Percentiles rank a stretch among this genome's conserved stretches.
phyloP scores from a whole-genome alignment of 2,113 vertebrate species.

The Syngnathus typhle region DNA sequence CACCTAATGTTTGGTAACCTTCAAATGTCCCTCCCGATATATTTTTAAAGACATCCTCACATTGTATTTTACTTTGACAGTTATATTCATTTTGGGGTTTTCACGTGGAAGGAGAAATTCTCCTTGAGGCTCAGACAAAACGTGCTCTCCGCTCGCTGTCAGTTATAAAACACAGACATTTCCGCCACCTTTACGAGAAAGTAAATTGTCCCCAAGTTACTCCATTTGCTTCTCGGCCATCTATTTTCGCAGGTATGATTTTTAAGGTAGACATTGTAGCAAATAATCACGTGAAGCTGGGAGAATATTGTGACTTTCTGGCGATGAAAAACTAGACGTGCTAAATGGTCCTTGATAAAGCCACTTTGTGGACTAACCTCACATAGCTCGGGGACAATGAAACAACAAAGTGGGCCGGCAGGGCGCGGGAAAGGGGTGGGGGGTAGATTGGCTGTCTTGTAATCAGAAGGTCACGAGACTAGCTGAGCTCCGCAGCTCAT shows the following conservation, averaged over 20 bases:
- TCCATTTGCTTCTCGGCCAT: neutral
- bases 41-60: slow-evolving; percentile 1
- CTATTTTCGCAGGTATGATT: neutral
- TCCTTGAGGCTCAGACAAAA: slow-evolving; percentile 1
- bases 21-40: neutral
- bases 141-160: neutral
- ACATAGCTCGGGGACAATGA: neutral
- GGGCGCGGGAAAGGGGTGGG: neutral
- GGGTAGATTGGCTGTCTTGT: slow-evolving; percentile 6
- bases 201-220: neutral
- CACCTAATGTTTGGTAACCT: neutral
- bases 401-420: slow-evolving; percentile 3
- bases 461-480: slow-evolving; percentile 8
- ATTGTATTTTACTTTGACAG: neutral
- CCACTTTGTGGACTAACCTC: neutral
- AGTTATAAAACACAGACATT: neutral
- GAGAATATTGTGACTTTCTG: neutral
- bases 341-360: slow-evolving; percentile 5
- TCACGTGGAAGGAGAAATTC: neutral
- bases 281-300: neutral
- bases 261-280: neutral
- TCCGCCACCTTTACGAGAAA: neutral
- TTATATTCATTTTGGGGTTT: neutral
- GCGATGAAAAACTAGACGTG: neutral
- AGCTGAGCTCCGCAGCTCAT: slow-evolving; percentile 1